Base-by-base conservation (phyloP, 2,888 invertebrate species). In the Dynastes tityus region DNA sequence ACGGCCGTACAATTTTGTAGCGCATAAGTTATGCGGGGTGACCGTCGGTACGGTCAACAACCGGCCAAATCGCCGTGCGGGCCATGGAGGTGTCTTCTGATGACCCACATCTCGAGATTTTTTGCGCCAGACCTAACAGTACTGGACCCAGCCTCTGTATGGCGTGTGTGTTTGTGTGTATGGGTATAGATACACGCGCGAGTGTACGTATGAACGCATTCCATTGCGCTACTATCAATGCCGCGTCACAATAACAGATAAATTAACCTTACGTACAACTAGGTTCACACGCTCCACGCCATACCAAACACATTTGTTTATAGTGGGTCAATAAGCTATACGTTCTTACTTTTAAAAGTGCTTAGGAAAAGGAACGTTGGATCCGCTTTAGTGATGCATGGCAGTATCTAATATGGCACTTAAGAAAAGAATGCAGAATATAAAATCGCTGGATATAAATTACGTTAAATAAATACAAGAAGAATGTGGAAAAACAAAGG, bases 31-130 rank as follows among this genome's bases (percentile, higher is more conserved):
- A 85, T 85, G 85, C 84, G 83, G 84, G 84, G 84, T 84, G 85
- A 84, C 83, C 84, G 84, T 82, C 83, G 83, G 84, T 82, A 83
- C 87, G 87, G 87, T 87, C 87, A 87, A 87, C 86, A 87, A 87
- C 87, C 87, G 87, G 87, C 87, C 86, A 87, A 87, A 87, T 86
- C 86, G 85, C 82, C 85, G 83, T 73, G 73, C 82, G 84, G 85
- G 84, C 85, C 86, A 85, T 84, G 85, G 85, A 85, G 84, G 84
- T 85, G 84, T 86, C 85, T 85, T 86, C 85, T 82, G 84, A 84
- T 87, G 85, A 85, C 85, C 85, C 84, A 85, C 85, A 85, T 85
- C 84, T 80, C 76, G 78, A 81, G 83, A 82, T 83, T 85, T 83
- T 85, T 85, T 85, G 85, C 85, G 82, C 82, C 84, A 81, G 83